Evolutionary conservation across 2,113 vertebrate species (phyloP), one percentile per base, ranked within the genome.

Genomic region (Bagarius yarrelli): DNA sequence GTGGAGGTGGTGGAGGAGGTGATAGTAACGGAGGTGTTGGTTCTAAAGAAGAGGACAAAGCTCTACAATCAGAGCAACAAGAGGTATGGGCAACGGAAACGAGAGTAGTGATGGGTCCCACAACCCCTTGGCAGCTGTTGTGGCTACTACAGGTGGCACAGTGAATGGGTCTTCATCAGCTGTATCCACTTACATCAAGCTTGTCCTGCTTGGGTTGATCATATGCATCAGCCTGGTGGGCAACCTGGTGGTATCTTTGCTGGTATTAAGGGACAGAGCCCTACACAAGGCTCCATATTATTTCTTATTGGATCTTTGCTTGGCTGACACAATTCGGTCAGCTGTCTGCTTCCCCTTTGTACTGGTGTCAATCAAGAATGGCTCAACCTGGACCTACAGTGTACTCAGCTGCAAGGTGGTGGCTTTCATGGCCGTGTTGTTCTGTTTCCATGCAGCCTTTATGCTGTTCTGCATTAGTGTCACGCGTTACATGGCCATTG

Each of bases 391-490:
- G 96, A 95, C 95, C 81, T 96, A 96, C 92, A 96, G 96, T 34
- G 92, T 93, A 19, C 89, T 97, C 86, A 96, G 96, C 90, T 97
- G 96, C 91, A 97, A 97, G 89, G 95, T 97, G 81, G 95, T 96
- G 91, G 96, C 96, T 83, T 97, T 97, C 87, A 95, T 97, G 94
- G 95, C 95, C 0, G 96, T 97, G 88, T 94, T 97, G 56, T 97
- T 96, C 89, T 96, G 95, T 85, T 97, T 97, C 91, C 96, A 97
- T 63, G 95, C 96, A 84, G 96, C 95, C 92, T 97, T 97, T 91
- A 96, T 97, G 95, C 94, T 97, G 85, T 97, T 97, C 87, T 97
- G 95, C 76, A 96, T 97, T 88, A 96, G 96, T 0, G 94, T 97
- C 87, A 97, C 96, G 32, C 95, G 96, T 87, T 97, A 97, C 88